These are phyloP conservation scores for Araneus ventricosus DNA, from an alignment of 1,140 invertebrate species.

Conservation along the genomic window DNA sequence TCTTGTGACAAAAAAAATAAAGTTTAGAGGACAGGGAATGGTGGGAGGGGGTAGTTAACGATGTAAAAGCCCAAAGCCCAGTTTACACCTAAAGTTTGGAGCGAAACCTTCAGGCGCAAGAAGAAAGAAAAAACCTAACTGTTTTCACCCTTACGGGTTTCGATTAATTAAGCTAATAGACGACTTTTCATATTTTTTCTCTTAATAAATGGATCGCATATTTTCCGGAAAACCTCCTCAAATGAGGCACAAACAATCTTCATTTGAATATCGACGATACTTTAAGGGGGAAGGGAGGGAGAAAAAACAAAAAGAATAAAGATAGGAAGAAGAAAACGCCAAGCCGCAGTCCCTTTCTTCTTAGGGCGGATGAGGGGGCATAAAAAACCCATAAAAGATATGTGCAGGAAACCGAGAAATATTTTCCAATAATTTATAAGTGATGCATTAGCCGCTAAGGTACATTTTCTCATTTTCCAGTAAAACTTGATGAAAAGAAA, in stretches of 20 bases:
- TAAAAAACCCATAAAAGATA: conserved; percentile 64
- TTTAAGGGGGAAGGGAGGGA: background rate
- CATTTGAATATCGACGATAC: conserved; percentile 68
- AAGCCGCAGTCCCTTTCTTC: conserved; percentile 49
- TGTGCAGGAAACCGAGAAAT: conserved; percentile 58
- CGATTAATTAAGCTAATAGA: conserved; percentile 75
- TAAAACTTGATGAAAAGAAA: conserved; percentile 33
- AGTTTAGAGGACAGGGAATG: background rate
- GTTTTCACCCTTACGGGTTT: conserved; percentile 69
- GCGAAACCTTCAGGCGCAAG: conserved; percentile 54
- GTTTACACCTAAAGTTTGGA: conserved; percentile 66
- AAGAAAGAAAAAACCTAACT: conserved; percentile 57
- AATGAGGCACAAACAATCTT: conserved; percentile 69
- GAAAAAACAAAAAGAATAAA: conserved; percentile 43
- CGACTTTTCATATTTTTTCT: conserved; percentile 67
- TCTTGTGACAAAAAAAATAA: conserved; percentile 20
- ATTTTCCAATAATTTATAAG: conserved; percentile 69
- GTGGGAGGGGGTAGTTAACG: conserved; percentile 36
- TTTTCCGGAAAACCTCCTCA: conserved; percentile 59
- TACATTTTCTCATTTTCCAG: conserved; percentile 53
- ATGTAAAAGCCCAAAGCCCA: conserved; percentile 67
- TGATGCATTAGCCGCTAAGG: conserved; percentile 67
- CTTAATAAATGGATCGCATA: conserved; percentile 67
- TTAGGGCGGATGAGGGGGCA: conserved; percentile 2
- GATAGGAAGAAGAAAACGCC: conserved; percentile 24